phyloP scores from a whole-genome alignment of 2,113 vertebrate species.

The Tursiops truncatus region DNA sequence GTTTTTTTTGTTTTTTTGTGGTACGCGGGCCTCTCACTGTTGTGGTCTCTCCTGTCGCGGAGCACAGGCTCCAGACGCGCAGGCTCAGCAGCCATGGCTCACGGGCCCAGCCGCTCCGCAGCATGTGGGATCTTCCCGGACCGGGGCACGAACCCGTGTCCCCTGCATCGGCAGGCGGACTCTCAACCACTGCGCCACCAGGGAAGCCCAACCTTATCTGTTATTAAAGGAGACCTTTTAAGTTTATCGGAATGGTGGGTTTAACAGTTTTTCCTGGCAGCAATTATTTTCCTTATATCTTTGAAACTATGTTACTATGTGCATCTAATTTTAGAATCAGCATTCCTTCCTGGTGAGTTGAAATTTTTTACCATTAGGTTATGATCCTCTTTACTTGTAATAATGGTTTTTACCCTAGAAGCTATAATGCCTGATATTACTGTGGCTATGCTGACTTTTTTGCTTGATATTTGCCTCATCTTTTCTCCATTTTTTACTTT shows the following conservation, averaged over 20 bases:
- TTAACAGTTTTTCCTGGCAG: conserved; percentile 25
- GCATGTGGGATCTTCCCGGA: too few species aligned
- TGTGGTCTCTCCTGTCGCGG: too few species aligned
- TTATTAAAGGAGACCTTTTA: not conserved
- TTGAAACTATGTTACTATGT: not conserved
- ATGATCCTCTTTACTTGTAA: not conserved
- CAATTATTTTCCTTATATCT: not conserved
- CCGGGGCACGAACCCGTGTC: too few species aligned
- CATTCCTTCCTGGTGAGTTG: not conserved
- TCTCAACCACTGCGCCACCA: too few species aligned
- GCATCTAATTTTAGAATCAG: not conserved
- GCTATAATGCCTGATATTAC: not conserved
- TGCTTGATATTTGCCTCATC: not conserved
- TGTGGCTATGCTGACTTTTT: not conserved
- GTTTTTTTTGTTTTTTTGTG: too few species aligned
- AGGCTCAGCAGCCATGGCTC: too few species aligned
- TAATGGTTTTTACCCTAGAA: not conserved
- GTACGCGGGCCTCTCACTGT: too few species aligned
- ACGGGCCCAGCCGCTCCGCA: too few species aligned
- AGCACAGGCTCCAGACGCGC: too few species aligned
- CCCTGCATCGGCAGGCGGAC: too few species aligned
- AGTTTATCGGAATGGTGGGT: not conserved
- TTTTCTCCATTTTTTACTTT: not conserved
- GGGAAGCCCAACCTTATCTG: not conserved
- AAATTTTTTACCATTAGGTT: not conserved